These are phyloP conservation scores for Syrphus vitripennis DNA, from an alignment of 2,888 invertebrate genomes.

Conservation along the genomic window DNA sequence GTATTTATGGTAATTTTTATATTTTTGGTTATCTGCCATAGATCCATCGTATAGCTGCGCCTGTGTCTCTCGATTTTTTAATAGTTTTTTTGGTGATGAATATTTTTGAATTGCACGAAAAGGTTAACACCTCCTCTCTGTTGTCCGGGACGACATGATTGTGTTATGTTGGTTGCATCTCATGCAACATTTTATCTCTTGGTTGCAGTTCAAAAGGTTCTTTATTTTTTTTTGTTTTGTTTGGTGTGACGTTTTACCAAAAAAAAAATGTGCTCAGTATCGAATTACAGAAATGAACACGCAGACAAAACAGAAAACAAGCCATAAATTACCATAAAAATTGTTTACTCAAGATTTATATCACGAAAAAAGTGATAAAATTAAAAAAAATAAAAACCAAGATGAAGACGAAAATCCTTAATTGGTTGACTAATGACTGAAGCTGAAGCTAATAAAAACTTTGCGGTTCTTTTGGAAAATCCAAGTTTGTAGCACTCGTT, in stretches of 20 bases:
- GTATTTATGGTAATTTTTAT: constrained; percentile 27
- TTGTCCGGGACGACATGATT: neutral
- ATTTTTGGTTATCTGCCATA: constrained; percentile 17
- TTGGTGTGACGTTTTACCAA: neutral
- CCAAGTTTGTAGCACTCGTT: constrained; percentile 13
- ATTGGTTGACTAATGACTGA: constrained; percentile 31
- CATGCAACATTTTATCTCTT: neutral
- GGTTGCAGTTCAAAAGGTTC: constrained; percentile 16
- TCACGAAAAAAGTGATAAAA: neutral
- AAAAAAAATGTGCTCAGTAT: neutral
- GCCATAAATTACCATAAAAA: constrained; percentile 21
- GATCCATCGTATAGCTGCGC: constrained; percentile 5
- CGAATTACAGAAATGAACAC: neutral
- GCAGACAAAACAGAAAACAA: neutral
- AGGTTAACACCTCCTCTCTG: constrained; percentile 10
- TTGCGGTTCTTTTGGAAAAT: constrained; percentile 27
- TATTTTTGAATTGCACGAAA: constrained; percentile 25
- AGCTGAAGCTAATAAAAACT: constrained; percentile 12
- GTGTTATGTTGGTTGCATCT: neutral
- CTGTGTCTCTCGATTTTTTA: neutral
- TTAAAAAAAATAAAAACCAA: neutral
- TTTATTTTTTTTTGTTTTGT: neutral
- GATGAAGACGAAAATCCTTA: constrained; percentile 26
- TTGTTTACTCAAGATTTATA: constrained; percentile 1
- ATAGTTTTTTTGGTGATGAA: neutral